Evolutionary conservation across 2,888 invertebrate genomes (phyloP).

Genomic region (Apomyelois bistriatella): DNA sequence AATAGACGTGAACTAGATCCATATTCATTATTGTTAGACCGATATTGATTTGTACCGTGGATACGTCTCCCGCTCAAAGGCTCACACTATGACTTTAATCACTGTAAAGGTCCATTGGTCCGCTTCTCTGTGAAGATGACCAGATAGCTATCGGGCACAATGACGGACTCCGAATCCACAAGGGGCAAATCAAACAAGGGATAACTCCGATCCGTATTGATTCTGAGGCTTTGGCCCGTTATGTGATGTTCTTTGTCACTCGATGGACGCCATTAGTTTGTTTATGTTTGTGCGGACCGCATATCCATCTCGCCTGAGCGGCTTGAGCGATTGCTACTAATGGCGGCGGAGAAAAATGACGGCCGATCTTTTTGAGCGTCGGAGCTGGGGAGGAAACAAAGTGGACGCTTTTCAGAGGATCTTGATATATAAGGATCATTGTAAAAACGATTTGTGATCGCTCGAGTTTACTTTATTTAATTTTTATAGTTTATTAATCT

Average conservation of each 20-base stretch:
- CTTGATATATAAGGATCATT: conserved; percentile 63
- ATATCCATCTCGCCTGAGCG: conserved; percentile 40
- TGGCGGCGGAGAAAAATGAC: conserved; percentile 61
- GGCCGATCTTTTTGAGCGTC: conserved; percentile 45
- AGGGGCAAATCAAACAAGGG: conserved; percentile 31
- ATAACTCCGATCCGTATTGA: conserved; percentile 40
- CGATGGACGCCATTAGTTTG: conserved; percentile 55
- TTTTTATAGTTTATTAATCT: background rate
- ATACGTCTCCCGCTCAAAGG: conserved; percentile 22
- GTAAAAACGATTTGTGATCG: conserved; percentile 39
- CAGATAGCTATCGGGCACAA: conserved; percentile 29
- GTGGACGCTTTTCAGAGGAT: conserved; percentile 53
- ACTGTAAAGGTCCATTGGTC: conserved; percentile 21
- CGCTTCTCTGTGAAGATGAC: conserved; percentile 13
- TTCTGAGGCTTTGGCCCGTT: conserved; percentile 44
- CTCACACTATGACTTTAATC: conserved; percentile 26
- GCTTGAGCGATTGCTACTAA: conserved; percentile 55
- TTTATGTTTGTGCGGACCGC: conserved; percentile 58
- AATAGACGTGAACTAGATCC: too few species aligned
- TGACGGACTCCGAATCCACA: conserved; percentile 27
- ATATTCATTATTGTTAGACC: background rate
- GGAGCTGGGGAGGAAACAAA: conserved; percentile 37
- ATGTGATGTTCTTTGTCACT: conserved; percentile 63
- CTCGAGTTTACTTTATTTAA: conserved; percentile 32
- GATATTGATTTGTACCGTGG: background rate